Evolutionary conservation across 1,140 invertebrate species (phyloP), one percentile per base, ranked within the genome.

Genomic region (Pseudomyrmex cubaensis): DNA sequence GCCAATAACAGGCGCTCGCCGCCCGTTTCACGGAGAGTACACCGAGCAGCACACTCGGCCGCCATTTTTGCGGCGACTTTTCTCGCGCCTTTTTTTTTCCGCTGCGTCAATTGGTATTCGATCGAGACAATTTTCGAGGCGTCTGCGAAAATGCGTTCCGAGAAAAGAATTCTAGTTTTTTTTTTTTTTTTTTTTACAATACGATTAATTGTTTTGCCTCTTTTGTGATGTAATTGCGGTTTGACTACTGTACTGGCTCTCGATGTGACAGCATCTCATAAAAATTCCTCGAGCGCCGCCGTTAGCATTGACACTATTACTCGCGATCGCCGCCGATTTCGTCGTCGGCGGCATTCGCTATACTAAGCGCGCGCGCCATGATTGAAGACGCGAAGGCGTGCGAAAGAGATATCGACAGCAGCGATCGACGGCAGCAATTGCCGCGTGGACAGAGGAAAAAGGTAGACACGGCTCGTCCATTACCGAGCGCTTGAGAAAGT

Each of bases 1-100:
- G 91, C 91, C 91, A 92, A 92, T 92, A 92, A 92, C 92, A 90
- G 85, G 82, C 72, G 77, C 72, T n/a, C 85, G 82, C 75, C 74
- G 62, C n/a, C 20, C 85, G 86, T 91, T 90, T 86, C 85, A 87
- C 85, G 85, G 86, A 83, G 82, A 83, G 63, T 22, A 50, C 48
- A 13, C 50, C 50, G 50, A 50, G 74, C 72, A 46, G 85, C 56
- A 25, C 67, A 82, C 59, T 22, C 44, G 69, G 48, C 66, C 87
- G 72, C 89, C 83, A 88, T 89, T 88, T 89, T 89, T 69, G 64
- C 64, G 63, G 52, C 54, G 62, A 17, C 52, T 25, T 20, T 46
- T 54, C 62, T 25, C 48, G 44, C n/a, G 15, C 8, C 1, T 35
- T 52, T 59, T 52, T 59, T 59, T 69, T 66, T 25, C 76, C 15